phyloP scores from a whole-genome alignment of 1,140 invertebrate genomes.

The Eubasilissa regina region DNA sequence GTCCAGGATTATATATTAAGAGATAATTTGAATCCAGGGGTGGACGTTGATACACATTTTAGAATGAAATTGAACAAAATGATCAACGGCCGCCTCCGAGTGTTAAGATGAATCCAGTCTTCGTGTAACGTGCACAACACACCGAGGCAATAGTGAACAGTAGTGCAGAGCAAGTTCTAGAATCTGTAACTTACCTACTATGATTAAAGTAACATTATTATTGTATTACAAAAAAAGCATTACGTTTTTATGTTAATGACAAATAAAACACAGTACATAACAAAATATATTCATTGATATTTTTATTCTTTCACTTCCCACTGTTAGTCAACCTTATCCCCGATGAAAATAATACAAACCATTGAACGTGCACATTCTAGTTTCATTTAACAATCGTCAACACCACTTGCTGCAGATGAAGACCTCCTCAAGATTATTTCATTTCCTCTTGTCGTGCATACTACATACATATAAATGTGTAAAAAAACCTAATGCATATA shows the following conservation, averaged over 20 bases:
- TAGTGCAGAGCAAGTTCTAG: slow-evolving; percentile 58
- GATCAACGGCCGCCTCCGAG: slow-evolving; percentile 38
- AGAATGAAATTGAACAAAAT: slow-evolving; percentile 32
- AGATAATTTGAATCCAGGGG: slow-evolving; percentile 31
- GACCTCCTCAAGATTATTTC: too few species aligned
- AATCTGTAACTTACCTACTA: slow-evolving; percentile 60
- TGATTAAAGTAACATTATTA: slow-evolving; percentile 61
- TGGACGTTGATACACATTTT: slow-evolving; percentile 50
- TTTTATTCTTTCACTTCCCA: slow-evolving; percentile 36
- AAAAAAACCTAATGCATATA: too few species aligned
- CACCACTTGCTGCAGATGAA: too few species aligned
- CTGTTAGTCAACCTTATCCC: neutral
- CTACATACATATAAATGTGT: too few species aligned
- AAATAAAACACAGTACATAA: slow-evolving; percentile 73
- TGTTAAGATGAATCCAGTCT: slow-evolving; percentile 49
- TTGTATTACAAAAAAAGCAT: slow-evolving; percentile 68
- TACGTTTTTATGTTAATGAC: slow-evolving; percentile 75
- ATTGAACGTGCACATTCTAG: too few species aligned
- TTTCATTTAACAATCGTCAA: too few species aligned
- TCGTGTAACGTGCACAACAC: slow-evolving; percentile 54
- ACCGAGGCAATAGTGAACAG: slow-evolving; percentile 57
- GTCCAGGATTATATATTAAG: slow-evolving; percentile 49
- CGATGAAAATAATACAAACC: neutral
- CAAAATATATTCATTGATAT: slow-evolving; percentile 63
- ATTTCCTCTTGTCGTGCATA: too few species aligned